Percentiles rank a stretch among this genome's conserved stretches.
Conservation (phyloP, 2,888 invertebrate species). For the Mimas tiliae region DNA sequence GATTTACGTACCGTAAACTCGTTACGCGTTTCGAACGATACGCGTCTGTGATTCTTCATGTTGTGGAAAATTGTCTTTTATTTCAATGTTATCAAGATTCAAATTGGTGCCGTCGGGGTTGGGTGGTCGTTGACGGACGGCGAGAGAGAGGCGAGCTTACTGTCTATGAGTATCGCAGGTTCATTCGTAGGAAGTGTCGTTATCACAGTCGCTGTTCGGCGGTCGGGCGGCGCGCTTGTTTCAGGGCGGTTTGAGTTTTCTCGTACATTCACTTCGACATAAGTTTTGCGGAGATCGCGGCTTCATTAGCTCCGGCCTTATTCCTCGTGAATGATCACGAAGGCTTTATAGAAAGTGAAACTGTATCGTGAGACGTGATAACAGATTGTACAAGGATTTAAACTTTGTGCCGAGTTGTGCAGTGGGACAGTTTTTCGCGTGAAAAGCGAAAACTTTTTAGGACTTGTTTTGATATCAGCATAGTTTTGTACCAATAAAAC, state of each 20-base stretch:
- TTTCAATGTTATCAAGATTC: conserved; percentile 55
- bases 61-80: conserved; percentile 65
- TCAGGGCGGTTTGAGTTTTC: conserved; percentile 50
- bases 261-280: conserved; percentile 56
- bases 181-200: conserved; percentile 76
- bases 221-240: conserved; percentile 73
- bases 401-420: conserved; percentile 60
- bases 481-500: conserved; percentile 74
- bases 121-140: conserved; percentile 58
- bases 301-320: conserved; percentile 50
- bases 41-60: conserved; percentile 55
- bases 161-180: conserved; percentile 74
- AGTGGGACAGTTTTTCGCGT: conserved; percentile 62
- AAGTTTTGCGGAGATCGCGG: conserved; percentile 78
- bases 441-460: conserved; percentile 55
- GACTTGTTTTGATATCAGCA: conserved; percentile 78
- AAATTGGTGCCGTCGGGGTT: conserved; percentile 48
- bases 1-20: conserved; percentile 84
- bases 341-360: conserved; percentile 74
- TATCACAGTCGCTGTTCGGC: conserved; percentile 83
- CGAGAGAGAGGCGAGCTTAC: conserved; percentile 76
- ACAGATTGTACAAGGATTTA: conserved; percentile 68
- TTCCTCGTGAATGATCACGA: conserved; percentile 65
- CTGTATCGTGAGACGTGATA: conserved; percentile 65
- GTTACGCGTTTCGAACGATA: conserved; percentile 75